Evolutionary conservation across 1,140 invertebrate species (phyloP).

Genomic region (Euschistus heros): DNA sequence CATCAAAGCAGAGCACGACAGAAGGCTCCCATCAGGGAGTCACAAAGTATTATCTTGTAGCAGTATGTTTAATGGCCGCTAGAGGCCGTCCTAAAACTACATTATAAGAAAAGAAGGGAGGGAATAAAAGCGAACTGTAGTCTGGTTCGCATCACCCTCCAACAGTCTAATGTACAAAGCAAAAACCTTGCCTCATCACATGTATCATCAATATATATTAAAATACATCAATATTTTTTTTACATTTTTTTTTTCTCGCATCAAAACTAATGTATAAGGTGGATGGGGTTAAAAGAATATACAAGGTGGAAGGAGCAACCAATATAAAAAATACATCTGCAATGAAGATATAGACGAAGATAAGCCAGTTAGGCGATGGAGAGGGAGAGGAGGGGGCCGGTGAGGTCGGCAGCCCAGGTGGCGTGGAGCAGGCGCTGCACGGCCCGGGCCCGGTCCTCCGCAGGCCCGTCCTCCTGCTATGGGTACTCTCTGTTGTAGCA

Average conservation of each 20-base stretch:
- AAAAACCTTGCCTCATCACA: too few relatives aligned
- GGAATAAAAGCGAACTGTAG: not conserved
- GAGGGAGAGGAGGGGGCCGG: conserved; percentile 21
- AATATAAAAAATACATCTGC: not conserved
- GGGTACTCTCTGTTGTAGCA: conserved; percentile 75
- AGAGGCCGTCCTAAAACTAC: not conserved
- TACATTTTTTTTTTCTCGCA: too few relatives aligned
- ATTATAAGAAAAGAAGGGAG: not conserved
- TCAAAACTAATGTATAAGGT: too few relatives aligned
- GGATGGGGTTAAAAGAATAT: too few relatives aligned
- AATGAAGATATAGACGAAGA: not conserved
- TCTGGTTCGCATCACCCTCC: not conserved
- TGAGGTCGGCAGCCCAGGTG: conserved; percentile 27
- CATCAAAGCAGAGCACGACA: not conserved
- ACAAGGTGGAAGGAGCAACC: not conserved
- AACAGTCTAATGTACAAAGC: not conserved
- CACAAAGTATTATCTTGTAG: conserved; percentile 11
- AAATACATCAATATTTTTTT: too few relatives aligned
- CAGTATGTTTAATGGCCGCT: conserved; percentile 9
- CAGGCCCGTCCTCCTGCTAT: conserved; percentile 66
- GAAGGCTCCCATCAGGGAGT: not conserved
- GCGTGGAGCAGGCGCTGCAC: conserved; percentile 28
- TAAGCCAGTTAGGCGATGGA: conserved; percentile 20
- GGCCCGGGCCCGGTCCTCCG: conserved; percentile 27
- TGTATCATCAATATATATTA: too few relatives aligned